Evolutionary conservation across 2,888 invertebrate species (phyloP).

Genomic region (Arge pagana): DNA sequence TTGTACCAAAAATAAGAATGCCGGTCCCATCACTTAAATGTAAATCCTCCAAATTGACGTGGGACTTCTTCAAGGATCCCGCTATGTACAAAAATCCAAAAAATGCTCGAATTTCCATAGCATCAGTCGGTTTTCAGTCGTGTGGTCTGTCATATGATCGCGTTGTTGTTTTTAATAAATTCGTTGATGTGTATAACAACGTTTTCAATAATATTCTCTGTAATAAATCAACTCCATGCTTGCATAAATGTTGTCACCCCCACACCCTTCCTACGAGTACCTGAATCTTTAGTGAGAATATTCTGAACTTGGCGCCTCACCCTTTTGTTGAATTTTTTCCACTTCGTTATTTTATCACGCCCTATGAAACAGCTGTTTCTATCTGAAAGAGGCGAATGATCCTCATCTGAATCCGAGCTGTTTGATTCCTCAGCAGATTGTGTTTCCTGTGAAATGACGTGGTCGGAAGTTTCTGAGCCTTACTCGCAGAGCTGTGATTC

Average conservation of each 20-base stretch:
- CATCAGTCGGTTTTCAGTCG: constrained; percentile 37
- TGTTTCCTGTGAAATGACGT: constrained; percentile 11
- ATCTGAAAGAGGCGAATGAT: constrained; percentile 22
- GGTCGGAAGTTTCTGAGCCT: constrained; percentile 24
- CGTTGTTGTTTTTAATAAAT: constrained; percentile 29
- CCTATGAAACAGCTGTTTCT: constrained; percentile 10
- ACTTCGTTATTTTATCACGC: constrained; percentile 26
- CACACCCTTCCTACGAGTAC: constrained; percentile 8
- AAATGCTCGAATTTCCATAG: constrained; percentile 31
- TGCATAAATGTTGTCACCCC: constrained; percentile 8
- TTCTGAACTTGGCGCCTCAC: constrained; percentile 18
- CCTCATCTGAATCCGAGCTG: constrained; percentile 22
- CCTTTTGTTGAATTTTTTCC: constrained; percentile 23
- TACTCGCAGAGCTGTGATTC: constrained; percentile 24
- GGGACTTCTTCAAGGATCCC: constrained; percentile 24
- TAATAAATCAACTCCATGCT: constrained; percentile 41
- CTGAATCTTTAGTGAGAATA: constrained; percentile 7
- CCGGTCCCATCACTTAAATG: constrained; percentile 26
- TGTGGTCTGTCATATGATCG: constrained; percentile 35
- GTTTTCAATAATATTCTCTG: constrained; percentile 33
- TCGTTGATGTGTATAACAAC: constrained; percentile 28
- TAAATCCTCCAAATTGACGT: constrained; percentile 26
- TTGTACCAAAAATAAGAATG: constrained; percentile 20
- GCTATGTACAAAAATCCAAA: constrained; percentile 32
- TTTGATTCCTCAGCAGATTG: constrained; percentile 16